Base-by-base conservation (phyloP, 1,140 invertebrate genomes). In the Panulirus ornatus region DNA sequence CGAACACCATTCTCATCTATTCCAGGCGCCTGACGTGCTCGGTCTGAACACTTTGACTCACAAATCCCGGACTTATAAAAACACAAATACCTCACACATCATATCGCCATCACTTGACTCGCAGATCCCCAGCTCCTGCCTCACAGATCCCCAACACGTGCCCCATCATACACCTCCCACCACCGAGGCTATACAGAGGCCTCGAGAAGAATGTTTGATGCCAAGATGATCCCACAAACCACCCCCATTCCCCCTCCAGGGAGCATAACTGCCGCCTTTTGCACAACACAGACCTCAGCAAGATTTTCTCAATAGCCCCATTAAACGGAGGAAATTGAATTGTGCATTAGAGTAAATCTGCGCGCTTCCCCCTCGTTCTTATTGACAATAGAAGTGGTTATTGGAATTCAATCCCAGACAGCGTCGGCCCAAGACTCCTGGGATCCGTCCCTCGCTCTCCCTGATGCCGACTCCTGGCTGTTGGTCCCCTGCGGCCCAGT, bases 391-490 rank as follows among this genome's bases (percentile, higher is more conserved):
- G 73, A 16, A 76, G 44, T 44, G 73, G 36, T 42, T 76, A 76
- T 76, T 76, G 73, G 73, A 76, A 76, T 76, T 76, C 73, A 76
- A 76, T 76, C 73, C n/a, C 38, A 76, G 40, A 3, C 38, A 42
- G 8, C 19, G 38, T 11, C 44, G 71, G 73, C 22, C 38, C 70
- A 73, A 36, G 34, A 73, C 14, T 34, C 11, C 36, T n/a, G 34
- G 14, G 36, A 73, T 73, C 27, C 42, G n/a, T 11, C 1, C 70
- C 22, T 38, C 70, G 16, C 70, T 30, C 42, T n/a, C 70, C 42
- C 34, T 38, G 36, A 34, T 5, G 36, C 34, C 34, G 16, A 34
- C 34, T 73, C 34, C 70, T 73, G 34, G 34, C n/a, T n/a, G n/a
- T n/a, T n/a, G n/a, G n/a, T n/a, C n/a, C n/a, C n/a, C n/a, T n/a